These are phyloP conservation scores for Chiridota heheva DNA, from an alignment of 35 echinoderm and acorn worm species.

Conservation along the genomic window DNA sequence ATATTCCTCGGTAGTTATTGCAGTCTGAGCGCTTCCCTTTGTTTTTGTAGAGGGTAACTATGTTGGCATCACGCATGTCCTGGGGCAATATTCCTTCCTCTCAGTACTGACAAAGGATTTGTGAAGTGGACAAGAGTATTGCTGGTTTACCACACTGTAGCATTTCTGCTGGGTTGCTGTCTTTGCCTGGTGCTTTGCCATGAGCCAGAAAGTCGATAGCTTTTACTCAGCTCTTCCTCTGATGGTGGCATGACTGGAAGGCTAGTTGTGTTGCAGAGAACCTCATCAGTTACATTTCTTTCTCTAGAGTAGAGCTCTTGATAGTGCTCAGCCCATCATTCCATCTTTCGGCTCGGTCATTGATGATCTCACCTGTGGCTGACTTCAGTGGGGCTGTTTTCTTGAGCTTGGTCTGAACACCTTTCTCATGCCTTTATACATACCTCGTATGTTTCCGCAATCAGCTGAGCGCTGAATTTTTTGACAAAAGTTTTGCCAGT, in stretches of 20 bases:
- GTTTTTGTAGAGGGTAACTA: constrained; percentile 63
- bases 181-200: constrained; percentile 50
- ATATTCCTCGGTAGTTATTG: constrained; percentile 61
- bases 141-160: constrained; percentile 41
- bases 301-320: constrained; percentile 37
- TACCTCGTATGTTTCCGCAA: constrained; percentile 43
- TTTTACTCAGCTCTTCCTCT: constrained; percentile 56
- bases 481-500: constrained; percentile 25
- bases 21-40: constrained; percentile 58
- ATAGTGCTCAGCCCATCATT: constrained; percentile 51
- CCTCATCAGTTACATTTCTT: constrained; percentile 12
- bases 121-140: constrained; percentile 9
- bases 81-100: constrained; percentile 27
- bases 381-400: constrained; percentile 45
- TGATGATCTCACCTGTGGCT: constrained; percentile 18
- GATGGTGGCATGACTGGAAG: constrained; percentile 43
- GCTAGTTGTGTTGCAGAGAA: neutral
- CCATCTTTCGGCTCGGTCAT: constrained; percentile 1
- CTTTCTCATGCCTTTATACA: constrained; percentile 55
- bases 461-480: constrained; percentile 24
- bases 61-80: constrained; percentile 52
- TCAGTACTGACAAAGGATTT: constrained; percentile 57
- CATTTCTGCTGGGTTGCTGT: constrained; percentile 36
- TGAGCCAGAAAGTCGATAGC: constrained; percentile 6
- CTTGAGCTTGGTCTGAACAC: neutral